Evolutionary conservation across 2,113 vertebrate genomes (phyloP).

Genomic region (Mohoua ochrocephala): DNA sequence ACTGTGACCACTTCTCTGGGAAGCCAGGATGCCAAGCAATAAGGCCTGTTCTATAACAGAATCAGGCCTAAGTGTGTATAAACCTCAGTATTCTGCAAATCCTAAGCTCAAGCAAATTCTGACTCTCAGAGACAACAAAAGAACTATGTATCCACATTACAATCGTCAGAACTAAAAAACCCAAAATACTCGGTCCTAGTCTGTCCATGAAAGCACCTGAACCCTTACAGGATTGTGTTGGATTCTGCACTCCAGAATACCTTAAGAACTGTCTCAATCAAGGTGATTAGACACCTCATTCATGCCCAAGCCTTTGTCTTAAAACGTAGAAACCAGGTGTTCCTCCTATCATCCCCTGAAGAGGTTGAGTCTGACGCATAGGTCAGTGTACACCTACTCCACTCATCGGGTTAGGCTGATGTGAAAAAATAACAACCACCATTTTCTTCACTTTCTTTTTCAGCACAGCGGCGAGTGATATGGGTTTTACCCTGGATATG

Average conservation of each 20-base stretch:
- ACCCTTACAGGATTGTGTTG: not conserved
- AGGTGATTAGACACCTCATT: not conserved
- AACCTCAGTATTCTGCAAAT: not conserved
- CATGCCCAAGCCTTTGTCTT: not conserved
- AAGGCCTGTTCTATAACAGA: not conserved
- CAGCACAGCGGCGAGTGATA: not conserved
- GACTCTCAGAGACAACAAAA: not conserved
- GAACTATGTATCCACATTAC: not conserved
- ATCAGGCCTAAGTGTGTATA: not conserved
- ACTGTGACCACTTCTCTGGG: not conserved
- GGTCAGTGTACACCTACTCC: not conserved
- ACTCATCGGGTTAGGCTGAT: not conserved
- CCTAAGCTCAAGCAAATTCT: not conserved
- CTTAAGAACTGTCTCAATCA: not conserved
- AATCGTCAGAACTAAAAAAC: not conserved
- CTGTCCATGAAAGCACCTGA: not conserved
- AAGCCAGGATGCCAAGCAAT: not conserved
- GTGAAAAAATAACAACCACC: not conserved
- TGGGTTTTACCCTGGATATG: fast-evolving
- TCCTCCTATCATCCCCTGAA: not conserved
- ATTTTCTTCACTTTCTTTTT: not conserved
- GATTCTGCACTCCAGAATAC: not conserved
- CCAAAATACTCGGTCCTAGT: not conserved
- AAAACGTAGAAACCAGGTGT: not conserved
- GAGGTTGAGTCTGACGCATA: not conserved